Percentiles rank a stretch among this genome's conserved stretches.
Evolutionary conservation across 2,888 invertebrate genomes (phyloP).

Genomic region (Netelia inedita): DNA sequence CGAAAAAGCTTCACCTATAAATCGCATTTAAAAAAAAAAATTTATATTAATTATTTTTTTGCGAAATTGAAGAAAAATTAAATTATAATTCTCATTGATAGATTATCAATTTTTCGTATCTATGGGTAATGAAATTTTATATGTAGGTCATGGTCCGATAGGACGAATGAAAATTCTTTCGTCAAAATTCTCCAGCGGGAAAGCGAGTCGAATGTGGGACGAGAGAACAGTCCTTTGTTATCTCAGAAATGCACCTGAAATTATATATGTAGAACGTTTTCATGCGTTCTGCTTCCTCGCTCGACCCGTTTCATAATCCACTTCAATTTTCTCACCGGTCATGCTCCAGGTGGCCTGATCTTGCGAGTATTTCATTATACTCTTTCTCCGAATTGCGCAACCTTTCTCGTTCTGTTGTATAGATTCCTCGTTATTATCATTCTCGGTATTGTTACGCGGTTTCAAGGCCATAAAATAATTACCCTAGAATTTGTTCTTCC

Average conservation of each 20-base stretch:
- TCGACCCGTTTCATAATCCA: constrained; percentile 38
- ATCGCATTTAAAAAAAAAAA: not conserved
- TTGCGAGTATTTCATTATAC: constrained; percentile 16
- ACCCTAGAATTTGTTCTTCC: not conserved
- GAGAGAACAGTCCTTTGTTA: not conserved
- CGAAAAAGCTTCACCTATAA: not conserved
- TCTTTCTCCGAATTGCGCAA: constrained; percentile 34
- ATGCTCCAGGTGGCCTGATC: constrained; percentile 37
- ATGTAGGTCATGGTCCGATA: not conserved
- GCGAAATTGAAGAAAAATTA: no score
- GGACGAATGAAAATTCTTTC: not conserved
- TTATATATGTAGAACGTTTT: constrained; percentile 1
- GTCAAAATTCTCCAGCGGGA: no score
- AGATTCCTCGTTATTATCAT: not conserved
- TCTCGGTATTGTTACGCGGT: not conserved
- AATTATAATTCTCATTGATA: no score
- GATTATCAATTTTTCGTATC: no score
- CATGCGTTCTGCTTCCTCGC: constrained; percentile 11
- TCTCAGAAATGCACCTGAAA: constrained; percentile 3
- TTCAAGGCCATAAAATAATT: constrained; percentile 31
- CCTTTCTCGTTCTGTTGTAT: constrained; percentile 15
- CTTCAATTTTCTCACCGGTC: constrained; percentile 52
- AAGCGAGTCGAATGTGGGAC: no score
- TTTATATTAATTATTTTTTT: no score
- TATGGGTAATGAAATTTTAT: not conserved